Conservation (phyloP, 2,113 vertebrate genomes). For the Notiomystis cincta region DNA sequence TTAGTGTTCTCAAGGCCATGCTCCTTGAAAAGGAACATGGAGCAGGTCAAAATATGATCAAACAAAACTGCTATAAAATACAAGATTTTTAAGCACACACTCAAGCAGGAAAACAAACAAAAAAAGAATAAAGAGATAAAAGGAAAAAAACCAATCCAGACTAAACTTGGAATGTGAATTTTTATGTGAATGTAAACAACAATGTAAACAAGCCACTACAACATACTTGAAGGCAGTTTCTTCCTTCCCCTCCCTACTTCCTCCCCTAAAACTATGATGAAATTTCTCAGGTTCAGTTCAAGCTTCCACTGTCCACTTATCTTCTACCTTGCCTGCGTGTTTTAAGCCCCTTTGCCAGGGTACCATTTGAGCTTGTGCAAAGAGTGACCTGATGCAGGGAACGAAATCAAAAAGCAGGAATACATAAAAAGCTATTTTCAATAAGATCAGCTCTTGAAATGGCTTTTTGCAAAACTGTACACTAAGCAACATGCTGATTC, state of each 20-base stretch:
- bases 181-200: neutral
- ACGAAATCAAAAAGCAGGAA: neutral
- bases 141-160: neutral
- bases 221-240: neutral
- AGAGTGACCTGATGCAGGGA: neutral
- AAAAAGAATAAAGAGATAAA: neutral
- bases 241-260: neutral
- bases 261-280: accelerated
- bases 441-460: neutral
- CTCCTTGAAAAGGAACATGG: neutral
- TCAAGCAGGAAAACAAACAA: neutral
- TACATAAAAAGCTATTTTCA: neutral
- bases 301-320: neutral
- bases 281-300: neutral
- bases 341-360: neutral
- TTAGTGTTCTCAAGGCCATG: neutral
- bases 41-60: neutral
- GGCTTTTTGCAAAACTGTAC: neutral
- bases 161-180: neutral
- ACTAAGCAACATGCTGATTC: neutral
- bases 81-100: neutral
- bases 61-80: neutral
- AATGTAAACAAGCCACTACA: too few species aligned
- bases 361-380: neutral
- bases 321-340: neutral